Base-by-base conservation (phyloP, 2,888 invertebrate species). In the Drosophila meridionalis region DNA sequence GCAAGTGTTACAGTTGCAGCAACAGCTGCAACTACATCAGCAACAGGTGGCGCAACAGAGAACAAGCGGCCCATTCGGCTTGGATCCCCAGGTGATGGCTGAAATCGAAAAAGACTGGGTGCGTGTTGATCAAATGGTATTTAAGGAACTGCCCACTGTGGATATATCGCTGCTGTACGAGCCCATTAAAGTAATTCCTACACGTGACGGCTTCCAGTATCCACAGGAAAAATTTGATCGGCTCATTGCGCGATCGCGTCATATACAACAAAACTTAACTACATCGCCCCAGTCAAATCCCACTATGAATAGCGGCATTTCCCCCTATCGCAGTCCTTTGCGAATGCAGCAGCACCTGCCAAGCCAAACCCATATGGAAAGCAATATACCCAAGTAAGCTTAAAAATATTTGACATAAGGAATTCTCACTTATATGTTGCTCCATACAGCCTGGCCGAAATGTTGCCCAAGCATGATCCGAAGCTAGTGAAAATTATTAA, bases 1-100 rank as follows among this genome's bases (percentile, higher is more conserved):
- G 0, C 92, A 92, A 52, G 89, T 86, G 28, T 61, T 82, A n/a
- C 87, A 85, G 12, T 66, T 83, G 26, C 87, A 90, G 90, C 89
- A 88, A 34, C 89, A 83, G 34, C 61, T 90, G 42, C 73, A 77
- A 11, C 65, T 76, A 36, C 73, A 83, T 34, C 87, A 88, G 36
- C 90, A 85, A 30, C 87, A 89, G 90, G 94, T 94, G 0, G 91
- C 93, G 8, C 92, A 89, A 85, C 94, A 94, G 26, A 92, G 93
- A 30, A 92, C 95, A 53, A 94, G 95, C 0, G 97, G 97, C 28
- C 97, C 97, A 32, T 98, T 97, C 92, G 95, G 96, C 0, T 94
- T 98, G 56, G 97, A 98, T 92, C 95, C 95, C 26, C 95, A 95
- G 67, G 94, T 96, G 72, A 94, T 97, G 80, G 95, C 95, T 38